Evolutionary conservation across 2,888 invertebrate genomes (phyloP).

Genomic region (Zootermopsis nevadensis): DNA sequence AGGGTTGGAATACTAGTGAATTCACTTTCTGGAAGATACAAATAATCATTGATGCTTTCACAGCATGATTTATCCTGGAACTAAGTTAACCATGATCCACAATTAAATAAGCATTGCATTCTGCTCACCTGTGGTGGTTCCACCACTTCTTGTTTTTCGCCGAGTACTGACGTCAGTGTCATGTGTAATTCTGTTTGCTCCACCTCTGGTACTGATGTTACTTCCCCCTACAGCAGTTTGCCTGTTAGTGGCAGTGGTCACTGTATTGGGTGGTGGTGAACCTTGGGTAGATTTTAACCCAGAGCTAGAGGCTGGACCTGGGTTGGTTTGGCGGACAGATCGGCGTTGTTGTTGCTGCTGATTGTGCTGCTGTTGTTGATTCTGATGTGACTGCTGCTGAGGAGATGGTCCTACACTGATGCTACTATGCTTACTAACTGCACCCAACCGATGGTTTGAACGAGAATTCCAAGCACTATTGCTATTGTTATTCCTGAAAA

Average conservation of each 20-base stretch:
- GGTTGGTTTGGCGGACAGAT: constrained; percentile 38
- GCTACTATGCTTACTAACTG: constrained; percentile 16
- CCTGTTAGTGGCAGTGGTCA: neutral
- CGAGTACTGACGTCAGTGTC: constrained; percentile 19
- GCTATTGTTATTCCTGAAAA: constrained; percentile 3
- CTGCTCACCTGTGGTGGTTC: neutral
- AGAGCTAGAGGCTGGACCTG: neutral
- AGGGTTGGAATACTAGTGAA: no score
- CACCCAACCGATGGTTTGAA: constrained; percentile 29
- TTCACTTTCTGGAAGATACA: no score
- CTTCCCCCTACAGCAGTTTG: neutral
- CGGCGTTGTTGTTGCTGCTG: constrained; percentile 30
- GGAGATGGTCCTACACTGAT: constrained; percentile 22
- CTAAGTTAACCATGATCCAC: no score
- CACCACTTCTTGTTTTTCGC: constrained; percentile 35
- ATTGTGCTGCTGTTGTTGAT: neutral
- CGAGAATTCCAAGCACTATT: constrained; percentile 15
- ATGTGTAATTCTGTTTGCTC: constrained; percentile 11
- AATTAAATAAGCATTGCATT: no score
- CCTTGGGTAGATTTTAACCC: neutral
- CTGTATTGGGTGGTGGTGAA: neutral
- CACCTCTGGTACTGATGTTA: constrained; percentile 33
- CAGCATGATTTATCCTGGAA: no score
- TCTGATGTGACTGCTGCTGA: constrained; percentile 1
- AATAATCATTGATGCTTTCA: no score